Percentiles rank a stretch among this genome's conserved stretches.
phyloP scores from a whole-genome alignment of 2,888 invertebrate species.

The Meliscaeva auricollis region DNA sequence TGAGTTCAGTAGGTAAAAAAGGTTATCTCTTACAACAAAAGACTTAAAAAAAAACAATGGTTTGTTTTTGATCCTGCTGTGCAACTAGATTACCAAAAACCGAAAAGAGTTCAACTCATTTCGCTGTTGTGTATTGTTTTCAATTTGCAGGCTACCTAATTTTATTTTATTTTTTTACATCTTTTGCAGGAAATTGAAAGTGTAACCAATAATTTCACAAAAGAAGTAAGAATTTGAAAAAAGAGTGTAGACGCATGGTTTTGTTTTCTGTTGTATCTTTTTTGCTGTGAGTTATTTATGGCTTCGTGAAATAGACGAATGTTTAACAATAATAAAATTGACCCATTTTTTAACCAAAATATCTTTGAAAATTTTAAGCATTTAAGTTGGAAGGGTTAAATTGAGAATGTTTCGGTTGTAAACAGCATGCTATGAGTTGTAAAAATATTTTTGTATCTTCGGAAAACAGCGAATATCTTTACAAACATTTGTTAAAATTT shows the following conservation, averaged over 20 bases:
- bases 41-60: slow-evolving; percentile 16
- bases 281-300: slow-evolving; percentile 55
- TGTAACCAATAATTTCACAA: slow-evolving; percentile 61
- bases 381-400: slow-evolving; percentile 56
- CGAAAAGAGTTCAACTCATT: slow-evolving; percentile 70
- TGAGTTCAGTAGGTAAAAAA: background rate
- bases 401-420: slow-evolving; percentile 66
- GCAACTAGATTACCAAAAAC: slow-evolving; percentile 71
- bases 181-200: slow-evolving; percentile 59
- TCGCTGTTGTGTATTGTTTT: slow-evolving; percentile 47
- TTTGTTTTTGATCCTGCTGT: slow-evolving; percentile 46
- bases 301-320: slow-evolving; percentile 39
- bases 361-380: slow-evolving; percentile 20
- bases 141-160: slow-evolving; percentile 50
- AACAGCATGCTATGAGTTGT: slow-evolving; percentile 69
- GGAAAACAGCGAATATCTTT: slow-evolving; percentile 9
- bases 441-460: slow-evolving; percentile 63
- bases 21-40: slow-evolving; percentile 5
- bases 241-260: background rate
- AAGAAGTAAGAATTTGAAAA: background rate
- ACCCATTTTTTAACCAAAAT: slow-evolving; percentile 54
- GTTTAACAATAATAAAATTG: slow-evolving; percentile 39
- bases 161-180: slow-evolving; percentile 18
- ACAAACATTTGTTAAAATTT: too few relatives aligned
- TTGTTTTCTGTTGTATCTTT: slow-evolving; percentile 1